Base-by-base conservation (phyloP, 2,888 invertebrate species). In the Salpingus planirostris region DNA sequence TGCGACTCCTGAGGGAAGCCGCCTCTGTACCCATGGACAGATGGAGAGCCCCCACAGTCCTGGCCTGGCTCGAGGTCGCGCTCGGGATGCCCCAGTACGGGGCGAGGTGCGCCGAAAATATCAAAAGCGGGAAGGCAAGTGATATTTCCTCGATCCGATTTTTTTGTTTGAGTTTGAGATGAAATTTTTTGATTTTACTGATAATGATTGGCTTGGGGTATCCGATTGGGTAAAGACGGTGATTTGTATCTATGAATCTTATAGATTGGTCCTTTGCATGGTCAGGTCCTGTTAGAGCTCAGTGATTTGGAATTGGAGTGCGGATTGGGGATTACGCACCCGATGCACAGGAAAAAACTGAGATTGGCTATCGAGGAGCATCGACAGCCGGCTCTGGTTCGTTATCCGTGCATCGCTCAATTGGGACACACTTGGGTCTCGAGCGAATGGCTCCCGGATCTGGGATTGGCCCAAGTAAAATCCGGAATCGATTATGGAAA, bases 51-150 rank as follows among this genome's bases (percentile, higher is more conserved):
- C 85, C 89, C 0, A 91, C 91, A 38, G 91, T 95, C 31, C 74
- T 92, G 22, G 91, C 93, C 2, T 95, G 93, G 93, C 69, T 95
- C 29, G 93, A 93, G 64, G 80, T 93, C 15, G 88, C 90, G 0
- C 73, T 95, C 3, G 91, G 90, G 30, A 92, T 95, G 92, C 89
- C 91, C 0, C 90, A 90, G 55, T 92, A 92, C 52, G 90, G 90
- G 2, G 77, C 83, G 12, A 74, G 85, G 25, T 90, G 92, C 54
- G 87, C 89, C 11, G 90, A 92, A 59, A 93, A 93, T 62, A 85
- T 95, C 42, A 92, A 93, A 64, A 92, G 91, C 60, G 93, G 93
- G 51, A 92, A 91, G 78, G 92, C 87, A 56, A 56, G 55, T 36
- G 24, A 15, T 15, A 5, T 13, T 26, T 4, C 10, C 4, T 12